A percentile compares a stretch with the other conserved stretches of the same genome.
Conservation (phyloP, 2,797 vertebrate genomes). For the Somateria mollissima region DNA sequence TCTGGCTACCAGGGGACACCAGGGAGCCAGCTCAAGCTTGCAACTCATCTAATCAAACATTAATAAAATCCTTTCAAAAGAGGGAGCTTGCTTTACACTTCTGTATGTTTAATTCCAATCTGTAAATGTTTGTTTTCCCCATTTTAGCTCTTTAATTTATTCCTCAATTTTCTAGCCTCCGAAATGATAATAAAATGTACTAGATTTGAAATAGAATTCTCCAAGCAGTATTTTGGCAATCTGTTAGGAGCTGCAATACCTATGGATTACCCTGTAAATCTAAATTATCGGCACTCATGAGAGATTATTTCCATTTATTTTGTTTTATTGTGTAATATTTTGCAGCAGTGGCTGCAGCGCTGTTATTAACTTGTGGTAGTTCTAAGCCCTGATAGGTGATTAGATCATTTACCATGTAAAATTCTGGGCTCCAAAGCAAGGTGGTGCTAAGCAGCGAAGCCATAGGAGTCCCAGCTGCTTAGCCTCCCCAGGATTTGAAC, state of each 20-base stretch:
- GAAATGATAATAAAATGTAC: slow-evolving; percentile 54
- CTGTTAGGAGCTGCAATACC: slow-evolving; percentile 65
- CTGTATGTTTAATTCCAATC: background rate
- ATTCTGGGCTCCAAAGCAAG: background rate
- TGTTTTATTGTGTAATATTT: slow-evolving; percentile 71
- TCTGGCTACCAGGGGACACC: background rate
- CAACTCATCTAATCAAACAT: slow-evolving; percentile 54
- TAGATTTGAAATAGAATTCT: slow-evolving; percentile 60
- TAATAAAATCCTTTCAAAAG: slow-evolving; percentile 40
- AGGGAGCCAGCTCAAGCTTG: background rate
- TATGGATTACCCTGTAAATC: slow-evolving; percentile 68
- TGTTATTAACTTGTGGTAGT: slow-evolving; percentile 55
- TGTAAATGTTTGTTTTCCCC: slow-evolving; percentile 58
- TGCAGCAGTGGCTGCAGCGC: slow-evolving; percentile 26
- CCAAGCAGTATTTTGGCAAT: slow-evolving; percentile 54
- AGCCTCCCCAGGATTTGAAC: slow-evolving; percentile 1
- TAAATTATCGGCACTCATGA: slow-evolving; percentile 65
- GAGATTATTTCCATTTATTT: slow-evolving; percentile 72
- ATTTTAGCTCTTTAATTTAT: slow-evolving; percentile 70
- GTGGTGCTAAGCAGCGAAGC: background rate
- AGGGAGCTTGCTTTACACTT: slow-evolving; percentile 17
- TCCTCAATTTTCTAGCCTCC: slow-evolving; percentile 60
- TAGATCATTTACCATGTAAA: slow-evolving; percentile 69
- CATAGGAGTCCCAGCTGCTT: background rate
- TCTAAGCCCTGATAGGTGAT: slow-evolving; percentile 53